Percentiles rank a stretch among this genome's conserved stretches.
These are phyloP conservation scores for Meloidogyne hapla DNA, from an alignment of 1,140 invertebrate genomes.

Conservation along the genomic window DNA sequence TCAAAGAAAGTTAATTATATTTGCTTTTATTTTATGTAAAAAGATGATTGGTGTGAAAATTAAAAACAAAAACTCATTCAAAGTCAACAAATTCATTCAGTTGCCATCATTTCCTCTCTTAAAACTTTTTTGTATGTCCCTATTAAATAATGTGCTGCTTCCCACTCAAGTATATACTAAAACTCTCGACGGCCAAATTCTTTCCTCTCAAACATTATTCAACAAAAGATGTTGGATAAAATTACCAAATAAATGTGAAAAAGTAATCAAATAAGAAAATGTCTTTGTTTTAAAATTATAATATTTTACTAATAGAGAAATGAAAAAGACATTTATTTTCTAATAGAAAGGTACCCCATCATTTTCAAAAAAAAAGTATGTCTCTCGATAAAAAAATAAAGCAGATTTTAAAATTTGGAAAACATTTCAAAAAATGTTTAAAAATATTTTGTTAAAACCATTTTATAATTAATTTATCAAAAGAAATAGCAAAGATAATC, in stretches of 20 bases:
- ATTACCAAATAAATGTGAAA: constrained; percentile 3
- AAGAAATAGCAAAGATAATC: background rate
- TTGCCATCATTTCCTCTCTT: background rate
- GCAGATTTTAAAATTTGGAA: background rate
- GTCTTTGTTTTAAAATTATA: background rate
- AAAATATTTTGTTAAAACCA: too few relatives aligned
- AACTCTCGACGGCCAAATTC: background rate
- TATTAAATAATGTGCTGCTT: background rate
- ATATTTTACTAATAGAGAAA: too few relatives aligned
- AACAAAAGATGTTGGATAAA: background rate
- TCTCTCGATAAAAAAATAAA: too few relatives aligned
- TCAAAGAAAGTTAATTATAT: background rate
- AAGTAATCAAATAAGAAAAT: constrained; percentile 6
- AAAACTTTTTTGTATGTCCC: background rate
- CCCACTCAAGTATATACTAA: background rate
- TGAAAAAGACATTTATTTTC: too few relatives aligned
- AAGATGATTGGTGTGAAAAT: background rate
- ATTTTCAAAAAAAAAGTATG: too few relatives aligned
- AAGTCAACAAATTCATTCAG: background rate
- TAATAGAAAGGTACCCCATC: too few relatives aligned
- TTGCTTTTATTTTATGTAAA: background rate
- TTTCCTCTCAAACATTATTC: background rate
- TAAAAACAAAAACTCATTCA: constrained; percentile 6
- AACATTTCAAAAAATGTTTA: background rate
- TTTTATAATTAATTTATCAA: background rate